Evolutionary conservation across 2,113 vertebrate genomes (phyloP).

Genomic region (Cyanoderma ruficeps): DNA sequence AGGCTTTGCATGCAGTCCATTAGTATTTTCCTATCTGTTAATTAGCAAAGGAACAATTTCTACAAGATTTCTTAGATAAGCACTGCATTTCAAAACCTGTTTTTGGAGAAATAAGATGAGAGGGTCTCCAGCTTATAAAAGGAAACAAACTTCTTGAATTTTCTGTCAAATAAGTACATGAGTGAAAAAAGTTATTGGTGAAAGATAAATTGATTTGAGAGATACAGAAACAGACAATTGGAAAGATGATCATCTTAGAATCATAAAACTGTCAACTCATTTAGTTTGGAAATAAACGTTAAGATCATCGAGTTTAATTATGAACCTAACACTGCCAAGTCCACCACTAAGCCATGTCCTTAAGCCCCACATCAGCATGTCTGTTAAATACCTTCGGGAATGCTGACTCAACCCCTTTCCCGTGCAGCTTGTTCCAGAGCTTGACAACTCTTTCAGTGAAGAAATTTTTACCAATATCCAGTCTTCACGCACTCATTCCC

Average conservation of each 20-base stretch:
- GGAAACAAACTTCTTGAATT: background rate
- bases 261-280: background rate
- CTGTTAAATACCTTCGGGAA: background rate
- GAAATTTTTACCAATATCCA: background rate
- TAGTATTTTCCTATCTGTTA: constrained; percentile 37
- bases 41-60: constrained; percentile 53
- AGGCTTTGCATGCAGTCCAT: constrained; percentile 13
- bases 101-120: constrained; percentile 14
- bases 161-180: background rate
- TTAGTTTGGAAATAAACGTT: background rate
- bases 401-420: background rate
- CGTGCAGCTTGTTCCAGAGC: background rate
- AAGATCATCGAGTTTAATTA: background rate
- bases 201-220: background rate
- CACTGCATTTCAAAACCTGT: background rate
- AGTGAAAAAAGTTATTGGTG: background rate
- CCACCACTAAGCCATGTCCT: background rate
- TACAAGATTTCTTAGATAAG: constrained; percentile 35
- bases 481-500: background rate
- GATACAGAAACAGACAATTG: background rate
- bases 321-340: background rate
- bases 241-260: background rate
- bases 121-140: background rate
- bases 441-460: background rate
- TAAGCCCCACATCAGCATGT: background rate